Conservation (phyloP, 1,140 invertebrate species). For the Bombus soroeensis region DNA sequence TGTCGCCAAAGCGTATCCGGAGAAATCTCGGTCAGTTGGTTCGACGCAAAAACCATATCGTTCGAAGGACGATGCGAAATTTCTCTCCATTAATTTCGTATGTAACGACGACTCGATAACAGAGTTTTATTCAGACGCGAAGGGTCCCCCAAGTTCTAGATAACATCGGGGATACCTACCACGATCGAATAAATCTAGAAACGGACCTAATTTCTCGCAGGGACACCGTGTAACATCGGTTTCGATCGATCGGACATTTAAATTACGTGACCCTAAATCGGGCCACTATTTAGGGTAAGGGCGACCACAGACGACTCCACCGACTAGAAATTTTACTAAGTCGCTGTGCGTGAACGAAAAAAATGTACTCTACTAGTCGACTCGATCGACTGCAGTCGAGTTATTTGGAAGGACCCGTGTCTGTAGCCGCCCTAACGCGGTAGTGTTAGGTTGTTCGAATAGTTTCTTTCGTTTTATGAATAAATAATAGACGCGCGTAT, state of each 20-base stretch:
- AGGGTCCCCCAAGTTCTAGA: conserved; percentile 37
- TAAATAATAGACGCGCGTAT: too few species aligned
- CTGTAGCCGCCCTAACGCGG: too few species aligned
- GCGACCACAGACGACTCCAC: too few species aligned
- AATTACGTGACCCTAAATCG: conserved; percentile 2
- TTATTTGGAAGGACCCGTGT: rapidly evolving
- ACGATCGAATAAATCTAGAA: conserved; percentile 55
- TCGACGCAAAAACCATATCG: neutral
- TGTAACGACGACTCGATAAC: neutral
- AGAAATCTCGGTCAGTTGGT: too few species aligned
- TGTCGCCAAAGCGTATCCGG: too few species aligned
- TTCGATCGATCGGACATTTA: conserved; percentile 39
- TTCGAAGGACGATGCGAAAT: neutral
- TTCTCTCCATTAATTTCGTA: conserved; percentile 22
- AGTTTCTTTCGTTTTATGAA: too few species aligned
- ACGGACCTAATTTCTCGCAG: conserved; percentile 42
- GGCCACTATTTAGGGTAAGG: neutral
- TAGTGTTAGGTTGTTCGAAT: too few species aligned
- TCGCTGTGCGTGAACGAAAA: too few species aligned
- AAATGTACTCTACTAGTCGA: too few species aligned
- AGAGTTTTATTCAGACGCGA: neutral
- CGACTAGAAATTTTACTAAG: too few species aligned
- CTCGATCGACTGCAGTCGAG: too few species aligned
- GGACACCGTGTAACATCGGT: conserved; percentile 16
- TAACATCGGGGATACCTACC: conserved; percentile 32